Percentiles rank a stretch among this genome's conserved stretches.
phyloP scores from a whole-genome alignment of 2,113 vertebrate genomes.

The Myiozetetes cayanensis region DNA sequence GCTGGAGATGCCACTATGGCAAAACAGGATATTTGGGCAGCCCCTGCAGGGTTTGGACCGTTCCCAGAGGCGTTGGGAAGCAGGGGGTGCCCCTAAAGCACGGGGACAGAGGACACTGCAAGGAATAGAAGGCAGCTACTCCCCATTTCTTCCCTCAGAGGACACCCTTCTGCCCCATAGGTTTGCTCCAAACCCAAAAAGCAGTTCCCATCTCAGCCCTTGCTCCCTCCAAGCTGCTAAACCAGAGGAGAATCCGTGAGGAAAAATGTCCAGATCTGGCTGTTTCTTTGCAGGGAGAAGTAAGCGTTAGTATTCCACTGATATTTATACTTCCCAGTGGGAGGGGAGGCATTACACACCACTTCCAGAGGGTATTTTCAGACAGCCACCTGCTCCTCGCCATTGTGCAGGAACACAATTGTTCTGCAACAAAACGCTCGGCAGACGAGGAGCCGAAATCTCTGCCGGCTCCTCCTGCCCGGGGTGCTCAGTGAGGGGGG shows the following conservation, averaged over 20 bases:
- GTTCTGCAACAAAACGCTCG: background rate
- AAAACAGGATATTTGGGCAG: background rate
- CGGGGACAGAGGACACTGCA: background rate
- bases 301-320: background rate
- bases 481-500: background rate
- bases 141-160: background rate
- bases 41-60: background rate
- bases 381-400: slow-evolving; percentile 57
- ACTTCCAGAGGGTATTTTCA: slow-evolving; percentile 62
- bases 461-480: rapidly evolving
- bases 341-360: slow-evolving; percentile 49
- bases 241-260: background rate
- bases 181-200: background rate
- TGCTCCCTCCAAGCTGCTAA: background rate
- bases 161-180: background rate
- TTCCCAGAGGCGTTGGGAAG: background rate
- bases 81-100: background rate
- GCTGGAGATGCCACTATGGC: background rate
- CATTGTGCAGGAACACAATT: slow-evolving; percentile 27
- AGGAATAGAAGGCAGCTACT: background rate
- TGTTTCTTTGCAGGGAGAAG: slow-evolving; percentile 36
- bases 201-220: background rate
- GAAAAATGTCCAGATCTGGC: background rate
- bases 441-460: background rate
- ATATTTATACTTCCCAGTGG: slow-evolving; percentile 59